Percentiles rank a stretch among this genome's conserved stretches.
phyloP scores from a whole-genome alignment of 30 jellyfish, hydroid and myxozoan species.

The Euphysa ruthae region DNA sequence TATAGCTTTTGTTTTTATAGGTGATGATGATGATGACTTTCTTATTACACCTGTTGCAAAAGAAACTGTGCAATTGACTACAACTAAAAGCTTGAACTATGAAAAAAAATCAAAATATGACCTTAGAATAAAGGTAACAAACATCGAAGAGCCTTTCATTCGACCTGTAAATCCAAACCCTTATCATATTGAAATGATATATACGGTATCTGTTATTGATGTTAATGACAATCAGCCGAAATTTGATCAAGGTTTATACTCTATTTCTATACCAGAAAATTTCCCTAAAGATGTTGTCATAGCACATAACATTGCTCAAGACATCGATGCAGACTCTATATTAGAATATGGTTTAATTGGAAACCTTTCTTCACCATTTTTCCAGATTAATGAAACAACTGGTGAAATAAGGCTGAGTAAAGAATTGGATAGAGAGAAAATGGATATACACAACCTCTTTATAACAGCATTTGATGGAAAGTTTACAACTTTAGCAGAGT shows the following conservation, averaged over 20 bases:
- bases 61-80: slow-evolving; percentile 27
- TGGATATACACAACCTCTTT: slow-evolving; percentile 56
- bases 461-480: slow-evolving; percentile 49
- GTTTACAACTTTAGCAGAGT: slow-evolving; percentile 56
- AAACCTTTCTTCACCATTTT: no score
- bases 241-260: slow-evolving; percentile 25
- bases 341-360: no score
- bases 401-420: slow-evolving; percentile 45
- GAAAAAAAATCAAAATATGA: slow-evolving; percentile 44
- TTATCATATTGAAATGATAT: slow-evolving; percentile 33
- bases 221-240: slow-evolving; percentile 78
- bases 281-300: no score
- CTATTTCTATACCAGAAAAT: no score
- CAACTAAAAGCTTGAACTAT: slow-evolving; percentile 53
- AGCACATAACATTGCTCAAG: no score
- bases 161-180: slow-evolving; percentile 22
- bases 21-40: slow-evolving; percentile 56
- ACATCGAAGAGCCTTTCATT: slow-evolving; percentile 61
- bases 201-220: slow-evolving; percentile 53
- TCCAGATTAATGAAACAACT: slow-evolving; percentile 52
- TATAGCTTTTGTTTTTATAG: no score
- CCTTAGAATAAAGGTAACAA: slow-evolving; percentile 53
- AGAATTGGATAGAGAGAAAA: slow-evolving; percentile 67
- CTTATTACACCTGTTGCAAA: slow-evolving; percentile 35
- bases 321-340: no score